These are phyloP conservation scores for Chromobotia macracanthus DNA, from an alignment of 2,797 vertebrate genomes.

Conservation along the genomic window DNA sequence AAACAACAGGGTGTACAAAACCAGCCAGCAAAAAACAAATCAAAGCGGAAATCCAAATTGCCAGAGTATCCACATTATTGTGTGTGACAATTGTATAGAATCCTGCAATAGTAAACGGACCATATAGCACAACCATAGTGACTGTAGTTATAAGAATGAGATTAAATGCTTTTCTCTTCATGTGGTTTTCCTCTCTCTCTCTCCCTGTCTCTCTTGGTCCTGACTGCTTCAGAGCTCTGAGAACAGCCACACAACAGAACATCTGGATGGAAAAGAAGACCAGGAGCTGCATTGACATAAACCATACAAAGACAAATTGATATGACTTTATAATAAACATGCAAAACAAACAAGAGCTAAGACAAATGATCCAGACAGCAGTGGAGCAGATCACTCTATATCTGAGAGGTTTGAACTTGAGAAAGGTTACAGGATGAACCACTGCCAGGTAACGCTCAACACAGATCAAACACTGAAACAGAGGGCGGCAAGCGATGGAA, in stretches of 20 bases:
- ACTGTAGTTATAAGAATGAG: neutral
- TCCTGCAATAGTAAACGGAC: neutral
- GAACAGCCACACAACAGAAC: neutral
- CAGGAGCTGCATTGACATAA: fast-evolving
- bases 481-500: neutral
- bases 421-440: constrained; percentile 31
- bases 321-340: neutral
- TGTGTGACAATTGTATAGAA: neutral
- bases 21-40: neutral
- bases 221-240: constrained; percentile 24
- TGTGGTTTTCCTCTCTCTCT: constrained; percentile 27
- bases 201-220: constrained; percentile 32
- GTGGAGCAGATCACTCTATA: neutral
- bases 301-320: neutral
- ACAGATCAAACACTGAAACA: constrained; percentile 31
- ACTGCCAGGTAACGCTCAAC: constrained; percentile 18
- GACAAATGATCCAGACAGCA: neutral
- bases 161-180: neutral
- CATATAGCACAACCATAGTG: neutral
- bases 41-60: neutral
- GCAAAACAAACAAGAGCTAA: neutral
- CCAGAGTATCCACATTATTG: neutral
- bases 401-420: constrained; percentile 31
- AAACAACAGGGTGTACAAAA: neutral
- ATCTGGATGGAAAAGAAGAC: constrained; percentile 2